Percentiles rank a stretch among this genome's conserved stretches.
Evolutionary conservation across 2,888 invertebrate genomes (phyloP).

Genomic region (Eristalis arbustorum): DNA sequence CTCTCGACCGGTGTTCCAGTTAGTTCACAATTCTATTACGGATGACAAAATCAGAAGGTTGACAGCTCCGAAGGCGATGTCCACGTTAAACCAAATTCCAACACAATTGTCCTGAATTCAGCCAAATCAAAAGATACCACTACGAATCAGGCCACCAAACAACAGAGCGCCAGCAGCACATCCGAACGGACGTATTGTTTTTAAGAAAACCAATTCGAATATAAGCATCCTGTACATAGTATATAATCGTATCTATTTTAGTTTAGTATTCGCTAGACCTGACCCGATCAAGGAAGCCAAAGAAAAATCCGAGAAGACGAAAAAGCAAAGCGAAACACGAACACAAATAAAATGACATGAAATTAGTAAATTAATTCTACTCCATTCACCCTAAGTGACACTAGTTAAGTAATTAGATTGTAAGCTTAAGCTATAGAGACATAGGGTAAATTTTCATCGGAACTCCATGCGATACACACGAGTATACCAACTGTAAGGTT

Average conservation of each 20-base stretch:
- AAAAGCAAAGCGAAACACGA: not conserved
- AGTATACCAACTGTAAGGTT: constrained; percentile 50
- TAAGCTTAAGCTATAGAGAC: constrained; percentile 37
- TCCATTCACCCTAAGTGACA: constrained; percentile 48
- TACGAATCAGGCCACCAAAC: constrained; percentile 46
- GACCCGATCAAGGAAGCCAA: constrained; percentile 31
- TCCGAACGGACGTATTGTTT: constrained; percentile 71
- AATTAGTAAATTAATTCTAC: constrained; percentile 4
- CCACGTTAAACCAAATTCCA: constrained; percentile 56
- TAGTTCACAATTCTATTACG: constrained; percentile 79
- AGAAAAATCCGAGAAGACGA: not conserved
- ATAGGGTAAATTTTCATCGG: constrained; percentile 52
- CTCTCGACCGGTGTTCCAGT: constrained; percentile 79
- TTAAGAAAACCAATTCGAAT: constrained; percentile 44
- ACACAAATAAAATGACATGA: constrained; percentile 1
- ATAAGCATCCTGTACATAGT: constrained; percentile 6
- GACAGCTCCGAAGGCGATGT: constrained; percentile 10
- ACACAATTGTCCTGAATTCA: constrained; percentile 50
- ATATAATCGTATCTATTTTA: not conserved
- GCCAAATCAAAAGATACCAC: constrained; percentile 58
- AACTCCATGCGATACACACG: constrained; percentile 34
- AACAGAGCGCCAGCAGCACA: constrained; percentile 61
- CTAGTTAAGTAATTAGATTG: constrained; percentile 55
- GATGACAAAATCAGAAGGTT: constrained; percentile 76
- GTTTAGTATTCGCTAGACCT: constrained; percentile 20